Conservation (phyloP, 2,113 vertebrate species). For the Typhlomys cinereus region DNA sequence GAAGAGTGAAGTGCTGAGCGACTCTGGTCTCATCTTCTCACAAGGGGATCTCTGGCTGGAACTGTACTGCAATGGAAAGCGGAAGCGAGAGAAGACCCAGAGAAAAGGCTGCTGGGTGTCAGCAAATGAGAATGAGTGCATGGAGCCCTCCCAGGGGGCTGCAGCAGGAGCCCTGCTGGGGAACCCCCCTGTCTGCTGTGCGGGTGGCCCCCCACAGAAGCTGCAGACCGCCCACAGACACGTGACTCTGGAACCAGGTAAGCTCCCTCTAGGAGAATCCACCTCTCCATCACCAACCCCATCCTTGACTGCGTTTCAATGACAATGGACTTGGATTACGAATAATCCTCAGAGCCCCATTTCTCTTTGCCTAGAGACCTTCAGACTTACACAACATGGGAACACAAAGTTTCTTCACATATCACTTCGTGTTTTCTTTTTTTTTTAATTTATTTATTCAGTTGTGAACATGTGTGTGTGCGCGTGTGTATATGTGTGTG, state of each 20-base stretch:
- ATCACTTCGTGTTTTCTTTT: background rate
- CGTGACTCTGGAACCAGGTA: conserved; percentile 88
- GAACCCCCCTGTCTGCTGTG: conserved; percentile 89
- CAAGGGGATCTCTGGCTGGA: conserved; percentile 90
- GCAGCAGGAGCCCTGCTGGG: conserved; percentile 80
- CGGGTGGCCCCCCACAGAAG: conserved; percentile 89
- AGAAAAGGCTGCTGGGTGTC: conserved; percentile 85
- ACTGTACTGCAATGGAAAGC: conserved; percentile 91
- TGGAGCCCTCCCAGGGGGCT: conserved; percentile 74
- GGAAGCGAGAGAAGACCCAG: conserved; percentile 88
- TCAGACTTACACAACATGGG: background rate
- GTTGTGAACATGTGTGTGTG: background rate
- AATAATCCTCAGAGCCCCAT: accelerated
- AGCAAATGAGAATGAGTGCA: conserved; percentile 85
- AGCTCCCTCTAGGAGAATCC: background rate
- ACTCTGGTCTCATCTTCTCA: conserved; percentile 81
- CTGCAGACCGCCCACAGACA: conserved; percentile 82
- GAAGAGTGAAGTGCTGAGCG: conserved; percentile 89
- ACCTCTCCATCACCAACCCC: accelerated
- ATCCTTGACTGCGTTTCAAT: background rate
- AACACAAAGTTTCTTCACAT: no score
- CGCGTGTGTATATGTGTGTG: no score
- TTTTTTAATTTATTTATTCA: background rate
- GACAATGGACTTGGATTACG: background rate
- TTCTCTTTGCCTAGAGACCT: background rate